phyloP scores from a whole-genome alignment of 2,888 invertebrate species.

The Chloroclystis v-ata region DNA sequence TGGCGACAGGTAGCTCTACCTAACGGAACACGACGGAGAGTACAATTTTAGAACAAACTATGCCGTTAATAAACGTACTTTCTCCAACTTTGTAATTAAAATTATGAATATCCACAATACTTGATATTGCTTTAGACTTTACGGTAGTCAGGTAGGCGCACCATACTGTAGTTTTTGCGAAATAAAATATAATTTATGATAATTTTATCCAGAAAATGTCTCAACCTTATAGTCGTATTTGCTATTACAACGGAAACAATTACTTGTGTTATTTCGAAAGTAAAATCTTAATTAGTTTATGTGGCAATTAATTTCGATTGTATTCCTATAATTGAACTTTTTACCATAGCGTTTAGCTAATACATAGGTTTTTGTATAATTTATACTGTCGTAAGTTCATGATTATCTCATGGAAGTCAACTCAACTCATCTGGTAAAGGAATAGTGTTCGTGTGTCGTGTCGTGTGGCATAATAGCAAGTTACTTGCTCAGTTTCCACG shows the following conservation, averaged over 20 bases:
- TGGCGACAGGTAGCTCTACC: constrained; percentile 66
- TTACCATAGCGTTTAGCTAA: neutral
- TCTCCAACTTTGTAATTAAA: constrained; percentile 44
- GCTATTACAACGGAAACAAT: no score
- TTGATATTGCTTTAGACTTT: no score
- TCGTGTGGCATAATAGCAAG: constrained; percentile 44
- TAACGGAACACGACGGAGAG: constrained; percentile 68
- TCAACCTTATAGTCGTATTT: no score
- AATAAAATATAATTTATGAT: no score
- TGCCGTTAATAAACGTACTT: constrained; percentile 62
- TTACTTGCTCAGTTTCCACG: constrained; percentile 74
- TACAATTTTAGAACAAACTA: constrained; percentile 63
- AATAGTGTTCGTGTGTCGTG: constrained; percentile 39
- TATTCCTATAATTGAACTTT: no score
- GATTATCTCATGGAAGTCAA: constrained; percentile 9
- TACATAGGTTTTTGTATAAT: neutral
- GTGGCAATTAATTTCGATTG: no score
- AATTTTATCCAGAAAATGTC: no score
- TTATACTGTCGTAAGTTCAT: neutral
- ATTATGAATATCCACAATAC: neutral
- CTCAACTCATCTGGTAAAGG: constrained; percentile 31
- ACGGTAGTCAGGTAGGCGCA: no score
- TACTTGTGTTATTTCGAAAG: no score
- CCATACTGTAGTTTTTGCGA: no score
- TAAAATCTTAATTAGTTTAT: no score